Percentiles rank a stretch among this genome's conserved stretches.
These are phyloP conservation scores for Agapetus fuscipes DNA, from an alignment of 2,888 invertebrate genomes.

Conservation along the genomic window DNA sequence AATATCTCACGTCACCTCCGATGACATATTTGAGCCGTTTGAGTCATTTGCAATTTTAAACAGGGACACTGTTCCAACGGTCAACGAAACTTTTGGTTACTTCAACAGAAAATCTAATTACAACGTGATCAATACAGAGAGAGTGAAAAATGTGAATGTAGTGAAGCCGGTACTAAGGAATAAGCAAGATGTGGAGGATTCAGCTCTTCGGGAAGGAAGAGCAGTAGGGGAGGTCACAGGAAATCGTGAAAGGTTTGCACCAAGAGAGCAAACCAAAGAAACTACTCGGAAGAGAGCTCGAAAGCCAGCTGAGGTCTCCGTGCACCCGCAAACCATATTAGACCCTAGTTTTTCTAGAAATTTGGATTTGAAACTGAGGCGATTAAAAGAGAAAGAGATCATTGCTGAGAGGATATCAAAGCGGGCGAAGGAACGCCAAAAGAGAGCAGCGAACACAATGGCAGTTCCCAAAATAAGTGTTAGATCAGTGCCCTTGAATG, in stretches of 20 bases:
- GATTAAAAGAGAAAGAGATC: conserved; percentile 54
- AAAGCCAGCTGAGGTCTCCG: conserved; percentile 18
- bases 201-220: conserved; percentile 9
- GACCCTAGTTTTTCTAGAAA: conserved; percentile 57
- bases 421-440: conserved; percentile 22
- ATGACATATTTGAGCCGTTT: conserved; percentile 23
- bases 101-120: too few relatives aligned
- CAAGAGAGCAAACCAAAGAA: conserved; percentile 7
- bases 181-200: conserved; percentile 16
- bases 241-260: conserved; percentile 10
- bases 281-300: conserved; percentile 9
- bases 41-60: conserved; percentile 33
- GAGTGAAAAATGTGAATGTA: conserved; percentile 22
- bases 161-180: conserved; percentile 33
- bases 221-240: conserved; percentile 8
- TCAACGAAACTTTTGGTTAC: too few relatives aligned
- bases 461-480: conserved; percentile 8
- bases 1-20: conserved; percentile 25
- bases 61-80: conserved; percentile 14
- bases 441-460: conserved; percentile 9
- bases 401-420: conserved; percentile 24
- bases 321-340: conserved; percentile 29
- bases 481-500: conserved; percentile 10
- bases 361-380: conserved; percentile 60
- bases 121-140: too few relatives aligned